A percentile compares a stretch with the other conserved stretches of the same genome.
Evolutionary conservation across 2,113 vertebrate species (phyloP).

Genomic region (Vulpes vulpes): DNA sequence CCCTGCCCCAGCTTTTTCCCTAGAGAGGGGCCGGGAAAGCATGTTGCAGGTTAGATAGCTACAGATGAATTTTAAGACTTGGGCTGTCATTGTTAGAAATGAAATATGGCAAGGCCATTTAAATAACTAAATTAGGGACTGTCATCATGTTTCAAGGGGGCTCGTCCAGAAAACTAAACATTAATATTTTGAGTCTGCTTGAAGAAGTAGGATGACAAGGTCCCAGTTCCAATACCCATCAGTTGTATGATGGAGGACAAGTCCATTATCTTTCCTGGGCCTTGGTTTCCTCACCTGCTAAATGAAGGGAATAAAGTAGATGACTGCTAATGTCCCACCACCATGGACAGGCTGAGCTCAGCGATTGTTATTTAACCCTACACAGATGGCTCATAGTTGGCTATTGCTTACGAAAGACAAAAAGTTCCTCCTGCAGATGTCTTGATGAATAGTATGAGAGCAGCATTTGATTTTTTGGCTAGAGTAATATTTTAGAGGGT

Average conservation of each 20-base stretch:
- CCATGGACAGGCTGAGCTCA: not conserved
- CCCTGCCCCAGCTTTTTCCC: not conserved
- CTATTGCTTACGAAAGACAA: not conserved
- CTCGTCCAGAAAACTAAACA: not conserved
- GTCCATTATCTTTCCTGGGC: not conserved
- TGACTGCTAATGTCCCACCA: not conserved
- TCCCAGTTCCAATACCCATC: not conserved
- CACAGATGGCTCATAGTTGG: not conserved
- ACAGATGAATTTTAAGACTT: not conserved
- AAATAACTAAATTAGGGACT: constrained; percentile 43
- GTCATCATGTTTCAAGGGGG: not conserved
- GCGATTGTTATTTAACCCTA: not conserved
- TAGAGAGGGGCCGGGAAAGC: constrained; percentile 48
- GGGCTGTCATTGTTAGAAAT: not conserved
- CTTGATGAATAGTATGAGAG: not conserved
- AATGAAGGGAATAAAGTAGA: not conserved
- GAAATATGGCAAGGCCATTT: constrained; percentile 39
- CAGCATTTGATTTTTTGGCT: not conserved
- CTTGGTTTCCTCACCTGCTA: not conserved
- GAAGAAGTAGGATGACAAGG: not conserved
- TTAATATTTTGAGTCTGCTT: not conserved
- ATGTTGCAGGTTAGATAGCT: not conserved
- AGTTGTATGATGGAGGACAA: not conserved
- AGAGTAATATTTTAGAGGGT: not conserved
- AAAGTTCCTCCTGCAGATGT: not conserved